Base-by-base conservation (phyloP, 2,113 vertebrate species). In the Sylvia atricapilla region DNA sequence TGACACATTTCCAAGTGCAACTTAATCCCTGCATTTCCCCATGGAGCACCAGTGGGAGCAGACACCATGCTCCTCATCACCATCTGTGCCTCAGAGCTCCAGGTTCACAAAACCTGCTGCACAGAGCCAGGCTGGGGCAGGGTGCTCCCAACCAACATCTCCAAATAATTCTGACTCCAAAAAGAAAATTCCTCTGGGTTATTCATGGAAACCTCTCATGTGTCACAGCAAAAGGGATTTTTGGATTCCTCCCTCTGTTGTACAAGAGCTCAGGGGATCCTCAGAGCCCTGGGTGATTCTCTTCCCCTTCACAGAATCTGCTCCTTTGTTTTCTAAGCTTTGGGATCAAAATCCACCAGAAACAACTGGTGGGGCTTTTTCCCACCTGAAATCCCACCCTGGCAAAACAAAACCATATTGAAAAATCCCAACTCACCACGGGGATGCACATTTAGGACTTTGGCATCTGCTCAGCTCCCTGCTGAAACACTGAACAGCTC, bases 61-160 rank as follows among this genome's bases (percentile, higher is more conserved):
- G 44, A n/a, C 28, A 78, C 7, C n/a, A 15, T 0, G 0, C 5
- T 66, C 70, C 62, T 27, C 2, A 1, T 1, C 53, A 53, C 66
- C 44, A 82, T 21, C 63, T 69, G 62, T 44, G 62, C 82, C 52
- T 11, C 49, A 47, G 30, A 85, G 44, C 33, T 47, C 11, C 35
- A 33, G 9, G 9, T 78, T 52, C 20, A 14, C 7, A 47, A 25
- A 53, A 52, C 13, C 27, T 30, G 39, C 2, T 13, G 53, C 82
- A 41, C 3, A 1, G 39, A 88, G 63, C 14, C 69, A 83, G 53
- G 8, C 27, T 17, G 20, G 39, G 53, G 18, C 62, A 72, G 39
- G 31, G 1, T 11, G 24, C 10, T 50, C 33, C 55, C 63, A 74
- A 23, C 13, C 83, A 55, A 69, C 13, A 18, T 5, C 6, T 35